Conservation (phyloP, 2,888 invertebrate species). For the Falcaria lacertinaria region DNA sequence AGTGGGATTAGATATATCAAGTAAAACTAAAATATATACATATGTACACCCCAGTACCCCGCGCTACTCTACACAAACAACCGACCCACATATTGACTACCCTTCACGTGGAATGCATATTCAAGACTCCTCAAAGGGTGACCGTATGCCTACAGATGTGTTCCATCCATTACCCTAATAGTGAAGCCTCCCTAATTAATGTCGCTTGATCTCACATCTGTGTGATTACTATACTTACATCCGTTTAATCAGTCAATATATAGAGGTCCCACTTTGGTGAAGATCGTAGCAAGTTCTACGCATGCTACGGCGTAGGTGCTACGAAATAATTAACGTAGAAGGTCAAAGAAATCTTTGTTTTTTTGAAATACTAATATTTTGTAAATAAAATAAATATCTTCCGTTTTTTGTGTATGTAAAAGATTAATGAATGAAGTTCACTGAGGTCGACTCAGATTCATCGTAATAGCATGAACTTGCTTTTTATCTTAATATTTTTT, state of each 20-base stretch:
- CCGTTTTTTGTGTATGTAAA: too few relatives aligned
- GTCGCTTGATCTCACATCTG: slow-evolving; percentile 1
- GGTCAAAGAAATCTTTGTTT: neutral
- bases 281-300: neutral
- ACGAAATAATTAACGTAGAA: neutral
- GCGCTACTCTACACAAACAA: neutral
- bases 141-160: neutral
- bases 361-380: too few relatives aligned
- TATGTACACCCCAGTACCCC: neutral
- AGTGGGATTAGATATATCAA: too few relatives aligned
- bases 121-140: slow-evolving; percentile 3
- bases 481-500: too few relatives aligned
- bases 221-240: neutral
- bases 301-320: neutral
- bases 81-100: neutral
- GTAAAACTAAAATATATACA: too few relatives aligned
- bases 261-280: too few relatives aligned
- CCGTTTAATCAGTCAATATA: neutral
- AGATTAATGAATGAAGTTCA: too few relatives aligned
- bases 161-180: neutral
- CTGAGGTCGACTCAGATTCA: too few relatives aligned
- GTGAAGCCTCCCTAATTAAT: slow-evolving; percentile 3
- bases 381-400: too few relatives aligned
- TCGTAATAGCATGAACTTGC: too few relatives aligned
- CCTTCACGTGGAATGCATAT: slow-evolving; percentile 6